Conservation (phyloP, 2,888 invertebrate genomes). For the Cheilosia vulpina region DNA sequence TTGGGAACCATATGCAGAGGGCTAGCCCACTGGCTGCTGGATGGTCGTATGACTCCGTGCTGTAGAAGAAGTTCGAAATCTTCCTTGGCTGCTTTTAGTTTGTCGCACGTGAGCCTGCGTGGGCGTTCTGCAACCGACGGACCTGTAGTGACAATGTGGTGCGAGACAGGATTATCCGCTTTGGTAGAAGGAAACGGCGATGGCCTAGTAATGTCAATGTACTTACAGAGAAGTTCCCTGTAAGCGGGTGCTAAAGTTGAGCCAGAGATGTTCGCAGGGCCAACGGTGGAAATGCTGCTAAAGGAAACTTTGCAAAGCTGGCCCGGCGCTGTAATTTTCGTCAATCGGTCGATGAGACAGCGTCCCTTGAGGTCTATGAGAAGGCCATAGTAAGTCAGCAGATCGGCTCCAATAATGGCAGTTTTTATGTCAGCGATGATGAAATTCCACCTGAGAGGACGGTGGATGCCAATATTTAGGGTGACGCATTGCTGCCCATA, state of each 20-base stretch:
- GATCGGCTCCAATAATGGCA: too few species aligned
- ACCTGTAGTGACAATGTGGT: slow-evolving; percentile 3
- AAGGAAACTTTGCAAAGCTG: neutral
- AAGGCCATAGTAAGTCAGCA: neutral
- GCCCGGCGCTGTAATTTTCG: neutral
- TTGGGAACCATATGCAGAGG: neutral
- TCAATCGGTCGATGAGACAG: slow-evolving; percentile 6
- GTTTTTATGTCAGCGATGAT: neutral
- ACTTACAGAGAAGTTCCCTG: slow-evolving; percentile 1
- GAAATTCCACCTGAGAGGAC: neutral
- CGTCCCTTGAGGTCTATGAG: neutral
- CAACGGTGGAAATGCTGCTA: slow-evolving; percentile 2
- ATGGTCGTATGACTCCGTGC: slow-evolving; percentile 1
- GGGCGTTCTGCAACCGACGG: neutral
- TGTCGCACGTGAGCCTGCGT: neutral
- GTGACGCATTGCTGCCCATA: neutral
- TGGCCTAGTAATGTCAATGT: neutral
- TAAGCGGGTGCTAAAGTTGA: neutral
- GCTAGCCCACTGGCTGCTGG: neutral
- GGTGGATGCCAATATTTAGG: neutral
- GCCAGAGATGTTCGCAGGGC: neutral
- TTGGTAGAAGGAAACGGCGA: neutral
- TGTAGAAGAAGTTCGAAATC: slow-evolving; percentile 3
- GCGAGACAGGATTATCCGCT: neutral
- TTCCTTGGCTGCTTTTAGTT: neutral